Evolutionary conservation across 2,797 vertebrate genomes (phyloP).

Genomic region (Myotis findleyi): DNA sequence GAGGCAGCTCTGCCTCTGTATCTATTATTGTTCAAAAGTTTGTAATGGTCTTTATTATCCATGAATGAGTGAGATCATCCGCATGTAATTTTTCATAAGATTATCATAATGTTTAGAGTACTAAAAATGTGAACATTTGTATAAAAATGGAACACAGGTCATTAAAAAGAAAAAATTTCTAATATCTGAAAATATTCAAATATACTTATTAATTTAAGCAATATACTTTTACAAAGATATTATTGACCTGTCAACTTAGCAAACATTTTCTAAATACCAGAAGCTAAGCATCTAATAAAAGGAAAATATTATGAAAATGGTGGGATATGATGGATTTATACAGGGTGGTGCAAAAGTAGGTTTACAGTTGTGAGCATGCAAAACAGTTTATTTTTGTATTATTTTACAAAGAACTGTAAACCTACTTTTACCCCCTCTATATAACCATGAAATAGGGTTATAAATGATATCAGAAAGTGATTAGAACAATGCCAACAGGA

Average conservation of each 20-base stretch:
- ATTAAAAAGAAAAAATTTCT: conserved; percentile 37
- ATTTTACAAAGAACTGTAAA: background rate
- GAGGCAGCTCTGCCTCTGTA: no score
- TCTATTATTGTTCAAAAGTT: no score
- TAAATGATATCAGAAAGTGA: conserved; percentile 13
- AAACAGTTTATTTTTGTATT: background rate
- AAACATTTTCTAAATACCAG: conserved; percentile 5
- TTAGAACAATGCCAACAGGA: background rate
- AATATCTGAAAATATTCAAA: conserved; percentile 26
- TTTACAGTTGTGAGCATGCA: background rate
- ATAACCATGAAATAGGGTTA: background rate
- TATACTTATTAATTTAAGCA: conserved; percentile 8
- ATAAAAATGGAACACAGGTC: background rate
- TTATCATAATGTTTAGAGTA: background rate
- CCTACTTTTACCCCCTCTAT: background rate
- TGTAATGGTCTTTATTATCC: no score
- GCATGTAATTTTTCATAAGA: background rate
- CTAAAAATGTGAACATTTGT: conserved; percentile 15
- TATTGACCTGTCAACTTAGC: background rate
- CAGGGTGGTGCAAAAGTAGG: background rate
- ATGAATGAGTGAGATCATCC: no score
- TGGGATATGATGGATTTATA: background rate
- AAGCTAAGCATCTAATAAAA: background rate
- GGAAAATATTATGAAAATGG: background rate
- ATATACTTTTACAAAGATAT: background rate